Conservation (phyloP, 1,140 invertebrate genomes). For the Penaeus japonicus region DNA sequence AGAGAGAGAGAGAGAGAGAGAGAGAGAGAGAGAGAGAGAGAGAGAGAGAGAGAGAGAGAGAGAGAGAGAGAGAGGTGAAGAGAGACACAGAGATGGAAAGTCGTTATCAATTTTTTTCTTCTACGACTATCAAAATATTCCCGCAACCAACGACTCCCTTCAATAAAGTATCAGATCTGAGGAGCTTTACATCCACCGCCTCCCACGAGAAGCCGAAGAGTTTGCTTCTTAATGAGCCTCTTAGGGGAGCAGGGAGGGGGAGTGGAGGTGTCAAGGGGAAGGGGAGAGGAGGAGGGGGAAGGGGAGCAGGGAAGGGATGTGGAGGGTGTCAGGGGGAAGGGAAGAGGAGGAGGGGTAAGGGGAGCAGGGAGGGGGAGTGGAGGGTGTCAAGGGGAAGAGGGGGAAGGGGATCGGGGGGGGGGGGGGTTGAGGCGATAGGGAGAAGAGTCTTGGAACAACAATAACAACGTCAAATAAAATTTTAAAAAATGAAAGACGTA, state of each 20-base stretch:
- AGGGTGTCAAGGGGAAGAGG: not conserved
- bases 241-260: too few species aligned
- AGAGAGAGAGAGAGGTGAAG: not conserved
- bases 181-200: too few species aligned
- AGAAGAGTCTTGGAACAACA: too few species aligned
- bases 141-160: too few species aligned
- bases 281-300: not conserved
- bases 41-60: constrained; percentile 23
- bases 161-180: too few species aligned
- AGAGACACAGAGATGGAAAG: not conserved
- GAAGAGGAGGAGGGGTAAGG: too few species aligned
- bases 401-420: not conserved
- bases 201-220: too few species aligned
- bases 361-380: too few species aligned
- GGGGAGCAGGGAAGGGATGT: not conserved
- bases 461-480: too few species aligned
- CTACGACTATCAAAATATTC: too few species aligned
- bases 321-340: too few species aligned
- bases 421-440: not conserved
- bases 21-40: constrained; percentile 35
- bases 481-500: not conserved
- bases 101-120: not conserved
- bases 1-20: constrained; percentile 6
- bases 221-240: too few species aligned
- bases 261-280: not conserved